A percentile compares a stretch with the other conserved stretches of the same genome.
Conservation (phyloP, 1,140 invertebrate genomes). For the Monochamus saltuarius region DNA sequence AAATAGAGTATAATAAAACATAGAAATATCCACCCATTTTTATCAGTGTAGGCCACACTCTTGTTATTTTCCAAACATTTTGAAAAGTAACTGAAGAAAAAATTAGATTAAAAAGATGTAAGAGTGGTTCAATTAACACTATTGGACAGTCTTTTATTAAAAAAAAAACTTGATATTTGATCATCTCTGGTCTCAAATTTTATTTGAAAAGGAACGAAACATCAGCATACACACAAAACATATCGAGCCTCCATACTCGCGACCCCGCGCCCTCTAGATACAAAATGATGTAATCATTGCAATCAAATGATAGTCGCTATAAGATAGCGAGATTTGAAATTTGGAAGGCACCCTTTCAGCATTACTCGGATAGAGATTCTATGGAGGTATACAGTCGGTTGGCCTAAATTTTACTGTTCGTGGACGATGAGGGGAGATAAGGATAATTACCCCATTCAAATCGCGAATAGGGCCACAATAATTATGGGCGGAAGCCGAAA, state of each 20-base stretch:
- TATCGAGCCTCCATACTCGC: not conserved
- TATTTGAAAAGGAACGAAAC: no score
- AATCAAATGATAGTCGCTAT: not conserved
- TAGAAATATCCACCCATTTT: no score
- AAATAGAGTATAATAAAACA: no score
- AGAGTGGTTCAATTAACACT: no score
- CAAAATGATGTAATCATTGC: constrained; percentile 1
- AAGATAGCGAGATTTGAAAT: not conserved
- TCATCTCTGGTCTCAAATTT: no score
- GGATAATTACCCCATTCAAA: constrained; percentile 10
- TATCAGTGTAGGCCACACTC: no score
- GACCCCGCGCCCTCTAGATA: not conserved
- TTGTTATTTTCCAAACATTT: no score
- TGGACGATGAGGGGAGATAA: constrained; percentile 1
- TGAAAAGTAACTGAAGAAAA: no score
- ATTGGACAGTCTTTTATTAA: no score
- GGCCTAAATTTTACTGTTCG: no score
- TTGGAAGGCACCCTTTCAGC: not conserved
- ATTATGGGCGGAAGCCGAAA: constrained; percentile 8
- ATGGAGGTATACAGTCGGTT: not conserved
- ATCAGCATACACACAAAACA: not conserved
- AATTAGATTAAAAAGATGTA: no score
- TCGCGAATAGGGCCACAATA: constrained; percentile 2
- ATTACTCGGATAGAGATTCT: constrained; percentile 2
- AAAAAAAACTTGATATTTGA: no score